A percentile compares a stretch with the other conserved stretches of the same genome.
Evolutionary conservation across 2,888 invertebrate genomes (phyloP).

Genomic region (Spisula solida): DNA sequence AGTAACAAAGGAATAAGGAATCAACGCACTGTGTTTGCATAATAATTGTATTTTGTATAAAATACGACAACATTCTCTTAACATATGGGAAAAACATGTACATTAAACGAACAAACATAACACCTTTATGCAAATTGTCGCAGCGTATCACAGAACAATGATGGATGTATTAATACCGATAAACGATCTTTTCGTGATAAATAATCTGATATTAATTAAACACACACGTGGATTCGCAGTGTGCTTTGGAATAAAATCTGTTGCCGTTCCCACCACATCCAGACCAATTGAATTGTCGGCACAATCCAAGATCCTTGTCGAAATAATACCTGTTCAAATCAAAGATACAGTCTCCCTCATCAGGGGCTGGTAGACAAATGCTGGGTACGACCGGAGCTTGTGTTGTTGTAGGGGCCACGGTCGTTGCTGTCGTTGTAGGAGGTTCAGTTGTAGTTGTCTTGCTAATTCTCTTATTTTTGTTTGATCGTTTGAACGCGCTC

Average conservation of each 20-base stretch:
- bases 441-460: neutral
- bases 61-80: too few species aligned
- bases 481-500: neutral
- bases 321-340: conserved; percentile 3
- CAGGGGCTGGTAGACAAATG: neutral
- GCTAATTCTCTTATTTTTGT: neutral
- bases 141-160: too few species aligned
- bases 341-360: conserved; percentile 4
- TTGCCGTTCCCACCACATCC: conserved; percentile 45
- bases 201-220: neutral
- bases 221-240: neutral
- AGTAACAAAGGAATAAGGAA: too few species aligned
- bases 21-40: too few species aligned
- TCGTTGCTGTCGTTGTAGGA: neutral
- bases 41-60: too few species aligned
- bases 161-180: too few species aligned
- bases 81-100: too few species aligned
- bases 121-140: neutral
- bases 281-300: conserved; percentile 11
- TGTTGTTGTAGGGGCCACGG: neutral
- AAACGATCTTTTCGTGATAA: too few species aligned
- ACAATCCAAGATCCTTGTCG: neutral
- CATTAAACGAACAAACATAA: too few species aligned
- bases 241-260: neutral
- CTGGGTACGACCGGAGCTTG: neutral